Evolutionary conservation across 2,797 vertebrate species (phyloP).

Genomic region (Nyctibius grandis): DNA sequence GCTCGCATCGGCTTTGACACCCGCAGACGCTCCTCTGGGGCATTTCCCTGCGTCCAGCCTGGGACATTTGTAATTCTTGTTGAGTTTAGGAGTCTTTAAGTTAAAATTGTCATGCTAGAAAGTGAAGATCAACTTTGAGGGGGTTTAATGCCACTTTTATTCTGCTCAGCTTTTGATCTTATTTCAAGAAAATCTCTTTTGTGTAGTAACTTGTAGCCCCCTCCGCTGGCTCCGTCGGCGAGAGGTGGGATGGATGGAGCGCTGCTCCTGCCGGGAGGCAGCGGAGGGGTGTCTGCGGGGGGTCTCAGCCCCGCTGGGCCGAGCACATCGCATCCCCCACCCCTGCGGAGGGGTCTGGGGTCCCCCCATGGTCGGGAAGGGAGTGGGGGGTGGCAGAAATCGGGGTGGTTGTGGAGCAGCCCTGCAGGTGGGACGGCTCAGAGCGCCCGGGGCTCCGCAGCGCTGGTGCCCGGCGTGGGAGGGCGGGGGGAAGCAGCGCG

Average conservation of each 20-base stretch:
- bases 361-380: too few species aligned
- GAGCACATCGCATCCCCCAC: rapidly evolving
- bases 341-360: neutral
- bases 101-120: neutral
- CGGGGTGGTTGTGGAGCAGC: neutral
- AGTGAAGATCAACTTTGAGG: neutral
- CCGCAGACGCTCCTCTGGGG: neutral
- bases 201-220: too few species aligned
- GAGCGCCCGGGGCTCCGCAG: too few species aligned
- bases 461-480: rapidly evolving
- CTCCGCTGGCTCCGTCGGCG: rapidly evolving
- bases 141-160: neutral
- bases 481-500: neutral
- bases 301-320: rapidly evolving
- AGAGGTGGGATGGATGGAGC: neutral
- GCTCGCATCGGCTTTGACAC: rapidly evolving
- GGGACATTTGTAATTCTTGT: neutral
- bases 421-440: neutral
- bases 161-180: neutral
- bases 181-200: neutral
- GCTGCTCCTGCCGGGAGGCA: neutral
- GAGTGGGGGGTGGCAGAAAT: neutral
- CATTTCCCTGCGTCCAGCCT: rapidly evolving
- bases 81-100: neutral
- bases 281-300: neutral